Evolutionary conservation across 1,140 invertebrate genomes (phyloP), one percentile per base, ranked within the genome.

Genomic region (Bicyclus anynana): DNA sequence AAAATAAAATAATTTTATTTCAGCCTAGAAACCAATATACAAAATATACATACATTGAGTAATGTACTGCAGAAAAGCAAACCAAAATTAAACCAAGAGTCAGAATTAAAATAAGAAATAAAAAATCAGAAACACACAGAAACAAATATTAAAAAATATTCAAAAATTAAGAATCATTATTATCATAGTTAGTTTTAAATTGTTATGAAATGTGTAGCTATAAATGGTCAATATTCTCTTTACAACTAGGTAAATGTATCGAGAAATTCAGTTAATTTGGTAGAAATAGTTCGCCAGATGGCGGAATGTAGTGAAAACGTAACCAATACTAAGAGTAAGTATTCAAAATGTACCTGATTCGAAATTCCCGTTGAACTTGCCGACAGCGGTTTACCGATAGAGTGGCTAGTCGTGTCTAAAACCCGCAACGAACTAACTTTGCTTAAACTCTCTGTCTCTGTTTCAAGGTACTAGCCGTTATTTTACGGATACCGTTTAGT

Each of bases 371-470:
- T 46, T 53, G 48, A 65, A 57, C 54, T 56, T 57, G 53, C 46
- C 46, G 40, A 35, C 35, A 57, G 62, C 61, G 62, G 70, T 58
- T 67, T 62, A 50, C 61, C 66, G 59, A 67, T 71, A 57, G 64
- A 69, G 66, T 71, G 70, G 66, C 64, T 65, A 65, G 59, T 65
- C 61, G 62, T 69, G 67, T 69, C 61, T 66, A 51, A 59, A 67
- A 63, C 53, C 66, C 70, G 65, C 67, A 67, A 65, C 69, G 65
- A 70, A 75, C 72, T 75, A 63, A 64, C 62, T 68, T 72, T 75
- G 60, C 66, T 69, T 65, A 70, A 75, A 65, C 60, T 59, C 60
- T 59, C 63, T 61, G 57, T 64, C 61, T 38, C 37, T 40, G 37
- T 16, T 40, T 40, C 16, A 40, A 40, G 37, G 16, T 40, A 40